Evolutionary conservation across 2,888 invertebrate genomes (phyloP), one percentile per base, ranked within the genome.

Genomic region (Synergus umbraculus): DNA sequence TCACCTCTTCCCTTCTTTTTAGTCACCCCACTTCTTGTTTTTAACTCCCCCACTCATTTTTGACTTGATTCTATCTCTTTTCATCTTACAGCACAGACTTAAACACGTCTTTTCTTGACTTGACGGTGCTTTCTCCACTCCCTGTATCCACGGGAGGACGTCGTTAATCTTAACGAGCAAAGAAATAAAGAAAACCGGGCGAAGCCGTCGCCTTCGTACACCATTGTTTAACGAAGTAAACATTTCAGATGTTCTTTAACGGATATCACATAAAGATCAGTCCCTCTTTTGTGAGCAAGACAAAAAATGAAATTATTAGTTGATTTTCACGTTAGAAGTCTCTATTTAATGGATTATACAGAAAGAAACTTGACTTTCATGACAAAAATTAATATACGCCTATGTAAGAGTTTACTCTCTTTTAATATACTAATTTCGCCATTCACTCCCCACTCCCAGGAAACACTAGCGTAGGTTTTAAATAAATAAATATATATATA

Each of bases 81-180:
- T 43, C 41, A 44, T 66, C 66, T 13, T 7, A 29, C 41, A 65
- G 18, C 18, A 18, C 22, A 9, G 12, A 12, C 46, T 46, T 10
- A 63, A 63, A 10, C 22, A 63, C 10, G 60, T 63, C 18, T 63
- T 22, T 63, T 63, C 22, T 63, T 9, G 29, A n/a, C 18, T n/a
- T 60, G 41, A 41, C 43, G 66, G 66, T 43, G 41, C 43, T 43
- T 66, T 66, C 66, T 66, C 66, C 66, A 41, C 43, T 43, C 66
- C 12, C 43, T 43, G n/a, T 43, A 41, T 41, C 79, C 22, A 49
- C n/a, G 49, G 22, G 80, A 66, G 22, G 78, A 79, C 41, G 81
- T 84, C 84, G 84, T 84, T 84, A 84, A 84, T 84, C 84, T 84
- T 82, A 84, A 84, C 83, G 78, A 80, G 81, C 80, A 76, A 12